phyloP scores from a whole-genome alignment of 2,113 vertebrate species.

The Myrmecobius fasciatus region DNA sequence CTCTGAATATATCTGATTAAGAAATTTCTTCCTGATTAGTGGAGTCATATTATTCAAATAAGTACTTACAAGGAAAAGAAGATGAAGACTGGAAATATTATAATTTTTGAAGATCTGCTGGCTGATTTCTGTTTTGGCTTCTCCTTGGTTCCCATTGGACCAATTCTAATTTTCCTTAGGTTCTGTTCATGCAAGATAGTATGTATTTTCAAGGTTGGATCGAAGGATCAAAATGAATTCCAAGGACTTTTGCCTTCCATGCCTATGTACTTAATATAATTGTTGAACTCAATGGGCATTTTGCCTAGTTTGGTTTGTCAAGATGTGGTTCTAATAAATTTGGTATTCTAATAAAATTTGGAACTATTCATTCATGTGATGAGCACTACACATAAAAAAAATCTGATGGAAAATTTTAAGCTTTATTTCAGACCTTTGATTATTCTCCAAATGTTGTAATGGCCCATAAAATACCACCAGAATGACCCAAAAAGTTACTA shows the following conservation, averaged over 20 bases:
- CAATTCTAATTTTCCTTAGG: background rate
- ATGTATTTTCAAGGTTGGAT: background rate
- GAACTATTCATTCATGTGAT: conserved; percentile 1
- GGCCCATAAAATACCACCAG: conserved; percentile 37
- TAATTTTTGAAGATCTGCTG: background rate
- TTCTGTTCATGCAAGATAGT: background rate
- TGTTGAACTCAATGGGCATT: background rate
- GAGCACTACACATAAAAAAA: background rate
- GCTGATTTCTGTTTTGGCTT: background rate
- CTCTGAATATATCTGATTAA: background rate
- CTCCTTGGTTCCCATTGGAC: background rate
- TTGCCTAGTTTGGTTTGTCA: background rate
- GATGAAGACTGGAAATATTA: background rate
- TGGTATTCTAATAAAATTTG: conserved; percentile 9
- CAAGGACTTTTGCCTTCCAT: background rate
- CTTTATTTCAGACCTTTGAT: conserved; percentile 21
- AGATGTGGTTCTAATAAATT: background rate
- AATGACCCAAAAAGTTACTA: conserved; percentile 44
- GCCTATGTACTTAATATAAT: background rate
- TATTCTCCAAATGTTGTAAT: conserved; percentile 24
- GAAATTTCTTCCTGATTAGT: background rate
- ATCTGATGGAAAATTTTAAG: conserved; percentile 19
- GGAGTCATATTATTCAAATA: background rate
- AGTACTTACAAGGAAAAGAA: background rate
- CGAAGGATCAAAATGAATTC: background rate